Conservation (phyloP, 2,113 vertebrate genomes). For the Chaetops frenatus region DNA sequence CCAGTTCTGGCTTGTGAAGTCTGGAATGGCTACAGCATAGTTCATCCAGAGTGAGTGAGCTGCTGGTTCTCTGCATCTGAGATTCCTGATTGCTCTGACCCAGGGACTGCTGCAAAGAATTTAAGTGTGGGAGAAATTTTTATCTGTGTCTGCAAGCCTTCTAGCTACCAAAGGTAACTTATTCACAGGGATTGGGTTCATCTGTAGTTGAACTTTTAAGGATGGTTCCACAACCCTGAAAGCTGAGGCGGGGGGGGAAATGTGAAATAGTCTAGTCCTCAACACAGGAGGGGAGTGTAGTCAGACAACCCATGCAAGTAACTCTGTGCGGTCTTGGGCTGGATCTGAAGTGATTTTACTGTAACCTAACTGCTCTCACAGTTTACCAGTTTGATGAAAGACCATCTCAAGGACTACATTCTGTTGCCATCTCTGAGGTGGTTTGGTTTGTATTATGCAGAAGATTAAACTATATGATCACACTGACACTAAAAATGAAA, state of each 20-base stretch:
- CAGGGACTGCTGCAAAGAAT: neutral
- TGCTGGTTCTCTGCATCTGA: neutral
- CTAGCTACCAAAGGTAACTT: neutral
- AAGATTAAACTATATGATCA: neutral
- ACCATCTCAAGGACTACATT: neutral
- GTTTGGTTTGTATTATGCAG: neutral
- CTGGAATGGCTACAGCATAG: neutral
- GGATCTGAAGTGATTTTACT: neutral
- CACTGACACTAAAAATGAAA: neutral
- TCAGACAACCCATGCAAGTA: neutral
- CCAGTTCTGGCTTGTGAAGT: neutral
- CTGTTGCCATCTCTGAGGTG: neutral
- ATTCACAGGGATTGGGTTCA: neutral
- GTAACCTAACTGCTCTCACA: neutral
- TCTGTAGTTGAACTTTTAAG: neutral
- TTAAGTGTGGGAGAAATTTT: neutral
- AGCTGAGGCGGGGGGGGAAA: accelerated
- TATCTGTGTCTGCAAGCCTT: neutral
- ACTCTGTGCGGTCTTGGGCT: neutral
- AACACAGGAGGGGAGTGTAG: neutral
- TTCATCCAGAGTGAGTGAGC: neutral
- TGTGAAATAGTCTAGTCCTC: neutral
- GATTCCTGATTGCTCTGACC: neutral
- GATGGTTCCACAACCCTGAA: neutral
- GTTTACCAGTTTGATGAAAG: neutral